Percentiles rank a stretch among this genome's conserved stretches.
phyloP scores from a whole-genome alignment of 2,113 vertebrate species.

The Amazona guildingii region DNA sequence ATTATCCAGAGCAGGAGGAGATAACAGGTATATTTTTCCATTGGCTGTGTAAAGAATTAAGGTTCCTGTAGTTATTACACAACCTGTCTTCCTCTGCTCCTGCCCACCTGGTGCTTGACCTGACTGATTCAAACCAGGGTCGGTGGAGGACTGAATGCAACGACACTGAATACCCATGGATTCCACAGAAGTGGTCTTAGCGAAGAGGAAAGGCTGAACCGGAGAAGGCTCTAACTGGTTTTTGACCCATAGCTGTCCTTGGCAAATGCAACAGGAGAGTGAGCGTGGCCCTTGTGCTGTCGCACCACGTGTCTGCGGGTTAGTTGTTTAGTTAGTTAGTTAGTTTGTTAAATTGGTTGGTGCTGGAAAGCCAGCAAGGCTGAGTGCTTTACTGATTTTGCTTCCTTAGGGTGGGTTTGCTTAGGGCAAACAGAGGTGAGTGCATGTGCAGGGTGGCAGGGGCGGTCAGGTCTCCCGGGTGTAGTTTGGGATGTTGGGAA shows the following conservation, averaged over 20 bases:
- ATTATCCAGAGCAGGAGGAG: background rate
- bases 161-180: background rate
- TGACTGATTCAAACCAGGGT: background rate
- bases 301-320: fast-evolving
- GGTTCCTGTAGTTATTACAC: background rate
- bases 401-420: background rate
- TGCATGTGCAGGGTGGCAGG: background rate
- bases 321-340: background rate
- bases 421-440: background rate
- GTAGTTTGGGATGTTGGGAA: background rate
- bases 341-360: background rate
- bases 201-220: background rate
- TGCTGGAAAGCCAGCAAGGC: background rate
- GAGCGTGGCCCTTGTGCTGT: fast-evolving
- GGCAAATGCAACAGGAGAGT: background rate
- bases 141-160: background rate
- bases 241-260: background rate
- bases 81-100: background rate
- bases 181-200: background rate
- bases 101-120: background rate
- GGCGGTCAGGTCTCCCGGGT: background rate
- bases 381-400: background rate
- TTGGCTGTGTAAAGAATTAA: background rate
- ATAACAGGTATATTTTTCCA: background rate
- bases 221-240: background rate